These are phyloP conservation scores for Pectinophora gossypiella DNA, from an alignment of 1,140 invertebrate genomes.

Conservation along the genomic window DNA sequence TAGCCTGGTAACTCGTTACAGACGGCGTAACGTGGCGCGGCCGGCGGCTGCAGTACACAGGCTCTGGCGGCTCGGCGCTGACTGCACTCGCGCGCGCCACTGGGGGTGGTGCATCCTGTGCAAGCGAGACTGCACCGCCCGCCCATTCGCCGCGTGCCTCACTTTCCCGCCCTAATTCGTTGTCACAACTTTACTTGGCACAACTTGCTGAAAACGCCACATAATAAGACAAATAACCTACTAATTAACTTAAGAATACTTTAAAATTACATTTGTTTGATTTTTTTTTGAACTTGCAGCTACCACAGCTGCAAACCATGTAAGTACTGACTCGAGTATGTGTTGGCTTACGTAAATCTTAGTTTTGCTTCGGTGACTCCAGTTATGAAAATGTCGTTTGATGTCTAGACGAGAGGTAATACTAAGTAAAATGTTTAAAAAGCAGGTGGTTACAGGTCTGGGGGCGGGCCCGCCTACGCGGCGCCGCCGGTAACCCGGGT, in stretches of 20 bases:
- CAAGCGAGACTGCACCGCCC: conserved; percentile 69
- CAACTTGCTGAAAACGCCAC: too few species aligned
- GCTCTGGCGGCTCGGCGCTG: conserved; percentile 48
- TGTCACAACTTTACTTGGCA: conserved; percentile 34
- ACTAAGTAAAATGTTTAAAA: background rate
- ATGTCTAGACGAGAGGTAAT: background rate
- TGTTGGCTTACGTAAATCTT: too few species aligned
- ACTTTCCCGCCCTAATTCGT: conserved; percentile 67
- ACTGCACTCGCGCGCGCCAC: conserved; percentile 58
- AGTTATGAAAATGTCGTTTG: too few species aligned
- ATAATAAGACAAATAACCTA: too few species aligned
- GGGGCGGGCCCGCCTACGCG: background rate
- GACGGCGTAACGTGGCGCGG: conserved; percentile 52
- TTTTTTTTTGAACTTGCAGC: too few species aligned
- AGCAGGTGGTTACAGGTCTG: background rate
- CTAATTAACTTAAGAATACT: too few species aligned
- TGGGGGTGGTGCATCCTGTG: conserved; percentile 66
- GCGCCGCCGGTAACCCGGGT: background rate
- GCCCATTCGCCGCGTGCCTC: conserved; percentile 67
- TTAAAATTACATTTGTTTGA: too few species aligned
- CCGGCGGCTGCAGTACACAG: conserved; percentile 39
- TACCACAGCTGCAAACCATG: too few species aligned
- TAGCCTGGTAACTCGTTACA: conserved; percentile 67
- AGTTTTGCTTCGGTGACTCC: too few species aligned
- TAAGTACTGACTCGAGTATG: too few species aligned